Conservation (phyloP, 2,113 vertebrate species). For the Parotia lawesii region DNA sequence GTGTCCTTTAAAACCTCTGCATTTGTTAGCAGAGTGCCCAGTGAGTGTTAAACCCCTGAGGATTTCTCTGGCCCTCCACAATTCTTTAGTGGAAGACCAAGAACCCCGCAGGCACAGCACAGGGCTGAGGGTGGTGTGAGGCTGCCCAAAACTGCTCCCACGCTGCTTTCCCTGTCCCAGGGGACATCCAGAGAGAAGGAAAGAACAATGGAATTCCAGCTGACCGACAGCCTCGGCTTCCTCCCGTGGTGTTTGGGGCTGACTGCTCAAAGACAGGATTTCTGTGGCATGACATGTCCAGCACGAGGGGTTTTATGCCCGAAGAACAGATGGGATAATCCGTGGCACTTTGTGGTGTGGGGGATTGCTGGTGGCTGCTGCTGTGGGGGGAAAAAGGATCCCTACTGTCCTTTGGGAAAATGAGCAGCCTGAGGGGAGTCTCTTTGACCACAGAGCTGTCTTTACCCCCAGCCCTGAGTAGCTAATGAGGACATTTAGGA, state of each 20-base stretch:
- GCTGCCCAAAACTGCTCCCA: neutral
- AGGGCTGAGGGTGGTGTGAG: neutral
- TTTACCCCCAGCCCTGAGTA: neutral
- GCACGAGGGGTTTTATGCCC: rapidly evolving
- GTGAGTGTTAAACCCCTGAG: neutral
- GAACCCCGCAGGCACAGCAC: neutral
- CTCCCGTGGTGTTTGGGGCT: rapidly evolving
- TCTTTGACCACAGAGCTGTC: neutral
- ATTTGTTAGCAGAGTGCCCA: neutral
- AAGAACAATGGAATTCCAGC: neutral
- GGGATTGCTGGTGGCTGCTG: neutral
- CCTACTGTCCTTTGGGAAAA: neutral
- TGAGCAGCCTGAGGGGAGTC: neutral
- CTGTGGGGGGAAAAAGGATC: rapidly evolving
- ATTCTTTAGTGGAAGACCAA: neutral
- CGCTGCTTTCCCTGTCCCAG: neutral
- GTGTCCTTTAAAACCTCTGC: neutral
- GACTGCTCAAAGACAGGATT: neutral
- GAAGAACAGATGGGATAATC: neutral
- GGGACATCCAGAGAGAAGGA: neutral
- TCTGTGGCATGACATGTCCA: neutral
- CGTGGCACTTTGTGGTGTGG: neutral
- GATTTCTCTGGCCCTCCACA: neutral
- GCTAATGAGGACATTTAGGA: slow-evolving; percentile 35
- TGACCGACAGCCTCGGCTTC: neutral